Percentiles rank a stretch among this genome's conserved stretches.
Evolutionary conservation across 2,113 vertebrate species (phyloP).

Genomic region (Nycticebus coucang): DNA sequence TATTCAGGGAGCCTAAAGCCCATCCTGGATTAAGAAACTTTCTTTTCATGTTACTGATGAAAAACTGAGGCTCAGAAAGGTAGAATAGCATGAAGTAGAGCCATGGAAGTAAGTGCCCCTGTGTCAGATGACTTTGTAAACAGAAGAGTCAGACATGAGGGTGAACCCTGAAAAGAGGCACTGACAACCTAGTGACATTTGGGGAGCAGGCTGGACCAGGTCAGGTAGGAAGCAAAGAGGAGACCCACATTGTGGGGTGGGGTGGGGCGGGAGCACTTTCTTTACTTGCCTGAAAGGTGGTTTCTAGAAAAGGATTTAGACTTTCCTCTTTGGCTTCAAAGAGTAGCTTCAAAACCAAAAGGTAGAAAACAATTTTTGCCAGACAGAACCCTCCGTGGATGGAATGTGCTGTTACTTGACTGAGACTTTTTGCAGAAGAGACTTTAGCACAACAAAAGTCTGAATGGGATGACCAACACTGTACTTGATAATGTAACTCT

Average conservation of each 20-base stretch:
- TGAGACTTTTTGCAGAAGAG: not conserved
- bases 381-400: not conserved
- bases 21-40: not conserved
- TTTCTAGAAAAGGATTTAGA: conserved; percentile 19
- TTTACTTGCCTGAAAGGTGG: not conserved
- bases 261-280: not conserved
- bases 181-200: not conserved
- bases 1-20: not conserved
- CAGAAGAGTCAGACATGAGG: not conserved
- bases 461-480: not conserved
- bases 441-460: not conserved
- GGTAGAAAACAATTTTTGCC: conserved; percentile 2
- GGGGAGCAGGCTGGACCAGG: not conserved
- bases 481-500: not conserved
- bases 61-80: not conserved
- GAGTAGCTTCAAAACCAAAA: not conserved
- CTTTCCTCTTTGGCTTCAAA: conserved; percentile 11
- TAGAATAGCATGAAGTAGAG: not conserved
- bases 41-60: not conserved
- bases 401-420: not conserved
- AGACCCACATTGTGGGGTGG: too few relatives aligned
- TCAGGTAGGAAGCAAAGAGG: not conserved
- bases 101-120: not conserved
- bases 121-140: not conserved
- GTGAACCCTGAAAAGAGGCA: not conserved